Evolutionary conservation across 2,888 invertebrate species (phyloP).

Genomic region (Leucania comma): DNA sequence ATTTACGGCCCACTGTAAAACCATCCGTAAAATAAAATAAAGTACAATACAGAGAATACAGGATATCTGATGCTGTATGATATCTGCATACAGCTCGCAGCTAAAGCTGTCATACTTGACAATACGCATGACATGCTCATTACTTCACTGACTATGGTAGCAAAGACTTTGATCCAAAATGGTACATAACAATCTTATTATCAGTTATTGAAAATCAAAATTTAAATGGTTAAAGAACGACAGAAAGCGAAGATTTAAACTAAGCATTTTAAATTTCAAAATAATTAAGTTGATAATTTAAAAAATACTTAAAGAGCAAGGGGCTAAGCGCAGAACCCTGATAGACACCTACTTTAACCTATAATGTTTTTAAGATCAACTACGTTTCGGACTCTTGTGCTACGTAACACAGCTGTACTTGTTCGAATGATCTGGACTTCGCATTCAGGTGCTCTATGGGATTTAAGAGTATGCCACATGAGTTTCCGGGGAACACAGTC

Average conservation of each 20-base stretch:
- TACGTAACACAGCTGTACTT: too few species aligned
- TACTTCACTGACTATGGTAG: too few species aligned
- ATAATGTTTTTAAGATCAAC: neutral
- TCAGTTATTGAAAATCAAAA: neutral
- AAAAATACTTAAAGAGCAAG: too few species aligned
- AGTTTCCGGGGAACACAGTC: too few species aligned
- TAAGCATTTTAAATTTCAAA: too few species aligned
- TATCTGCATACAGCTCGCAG: conserved; percentile 22
- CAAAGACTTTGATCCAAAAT: conserved; percentile 37
- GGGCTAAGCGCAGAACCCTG: neutral
- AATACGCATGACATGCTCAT: too few species aligned
- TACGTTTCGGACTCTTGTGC: too few species aligned
- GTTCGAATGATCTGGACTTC: too few species aligned
- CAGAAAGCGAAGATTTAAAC: neutral
- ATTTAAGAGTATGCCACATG: too few species aligned
- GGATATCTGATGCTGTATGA: neutral
- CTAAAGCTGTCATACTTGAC: conserved; percentile 21
- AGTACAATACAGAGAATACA: conserved; percentile 9
- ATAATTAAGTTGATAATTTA: too few species aligned
- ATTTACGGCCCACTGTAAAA: conserved; percentile 1
- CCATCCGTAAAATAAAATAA: conserved; percentile 12
- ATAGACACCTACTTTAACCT: neutral
- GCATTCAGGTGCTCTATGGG: too few species aligned
- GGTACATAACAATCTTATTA: neutral
- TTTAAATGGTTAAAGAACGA: neutral